These are phyloP conservation scores for Pinctada fucata DNA, from an alignment of 2,888 invertebrate species.

Conservation along the genomic window DNA sequence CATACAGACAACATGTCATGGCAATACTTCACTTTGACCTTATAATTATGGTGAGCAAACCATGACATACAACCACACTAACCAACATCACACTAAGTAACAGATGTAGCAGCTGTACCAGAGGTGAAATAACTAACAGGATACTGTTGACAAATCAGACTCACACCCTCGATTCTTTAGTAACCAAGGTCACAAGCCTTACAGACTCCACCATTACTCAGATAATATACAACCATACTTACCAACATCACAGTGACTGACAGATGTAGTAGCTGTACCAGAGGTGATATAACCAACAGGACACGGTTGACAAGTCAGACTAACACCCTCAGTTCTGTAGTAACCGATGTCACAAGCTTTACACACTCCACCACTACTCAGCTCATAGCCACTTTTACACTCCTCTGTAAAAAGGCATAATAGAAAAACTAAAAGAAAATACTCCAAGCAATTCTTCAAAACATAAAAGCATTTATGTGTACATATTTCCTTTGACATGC, in stretches of 20 bases:
- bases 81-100: conserved; percentile 74
- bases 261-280: conserved; percentile 87
- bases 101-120: conserved; percentile 87
- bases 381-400: conserved; percentile 51
- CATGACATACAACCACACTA: conserved; percentile 23
- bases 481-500: no score
- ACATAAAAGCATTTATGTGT: background rate
- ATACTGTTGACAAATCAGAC: conserved; percentile 43
- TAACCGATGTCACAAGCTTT: conserved; percentile 79
- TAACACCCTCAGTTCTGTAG: conserved; percentile 46
- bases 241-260: conserved; percentile 74
- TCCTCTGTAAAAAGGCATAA: conserved; percentile 23
- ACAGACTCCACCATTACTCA: conserved; percentile 83
- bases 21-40: no score
- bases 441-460: no score
- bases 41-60: no score
- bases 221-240: conserved; percentile 31
- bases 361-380: conserved; percentile 92
- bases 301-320: conserved; percentile 44
- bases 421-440: no score
- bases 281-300: conserved; percentile 91
- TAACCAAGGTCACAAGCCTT: conserved; percentile 79
- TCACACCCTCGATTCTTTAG: conserved; percentile 45
- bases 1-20: no score
- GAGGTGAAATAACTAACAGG: conserved; percentile 91